These are phyloP conservation scores for Sander vitreus DNA, from an alignment of 2,113 vertebrate species.

Conservation along the genomic window DNA sequence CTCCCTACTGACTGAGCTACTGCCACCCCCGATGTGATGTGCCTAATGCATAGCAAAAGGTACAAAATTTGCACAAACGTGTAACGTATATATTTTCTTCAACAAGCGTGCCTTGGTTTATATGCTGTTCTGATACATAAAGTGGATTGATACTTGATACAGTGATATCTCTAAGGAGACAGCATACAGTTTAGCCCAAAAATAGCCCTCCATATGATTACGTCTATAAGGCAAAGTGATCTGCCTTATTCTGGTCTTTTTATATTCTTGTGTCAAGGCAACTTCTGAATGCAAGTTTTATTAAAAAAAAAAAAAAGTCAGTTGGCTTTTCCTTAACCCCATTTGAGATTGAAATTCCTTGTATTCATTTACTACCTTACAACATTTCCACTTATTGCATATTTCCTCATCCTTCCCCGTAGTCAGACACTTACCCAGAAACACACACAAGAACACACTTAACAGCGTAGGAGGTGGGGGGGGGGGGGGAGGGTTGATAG, in stretches of 20 bases:
- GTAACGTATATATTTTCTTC: too few relatives aligned
- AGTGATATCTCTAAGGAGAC: slow-evolving; percentile 5
- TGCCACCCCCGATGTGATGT: too few relatives aligned
- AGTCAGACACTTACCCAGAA: neutral
- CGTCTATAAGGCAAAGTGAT: too few relatives aligned
- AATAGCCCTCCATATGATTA: neutral
- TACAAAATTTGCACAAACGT: too few relatives aligned
- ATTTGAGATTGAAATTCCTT: neutral
- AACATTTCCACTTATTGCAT: too few relatives aligned
- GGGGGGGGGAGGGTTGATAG: slow-evolving; percentile 45
- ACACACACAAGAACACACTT: slow-evolving; percentile 29
- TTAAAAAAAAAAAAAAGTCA: neutral
- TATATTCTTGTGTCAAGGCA: too few relatives aligned
- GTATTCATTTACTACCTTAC: neutral
- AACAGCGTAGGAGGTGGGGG: slow-evolving; percentile 51
- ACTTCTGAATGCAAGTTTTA: too few relatives aligned
- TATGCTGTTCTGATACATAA: too few relatives aligned
- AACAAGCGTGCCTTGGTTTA: too few relatives aligned
- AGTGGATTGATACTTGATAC: neutral
- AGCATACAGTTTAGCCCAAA: neutral
- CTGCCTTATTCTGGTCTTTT: too few relatives aligned
- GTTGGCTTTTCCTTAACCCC: neutral
- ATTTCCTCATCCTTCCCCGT: neutral
- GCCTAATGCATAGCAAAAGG: too few relatives aligned
- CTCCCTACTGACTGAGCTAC: too few relatives aligned